Percentiles rank a stretch among this genome's conserved stretches.
Evolutionary conservation across 2,888 invertebrate species (phyloP).

Genomic region (Subacronicta megacephala): DNA sequence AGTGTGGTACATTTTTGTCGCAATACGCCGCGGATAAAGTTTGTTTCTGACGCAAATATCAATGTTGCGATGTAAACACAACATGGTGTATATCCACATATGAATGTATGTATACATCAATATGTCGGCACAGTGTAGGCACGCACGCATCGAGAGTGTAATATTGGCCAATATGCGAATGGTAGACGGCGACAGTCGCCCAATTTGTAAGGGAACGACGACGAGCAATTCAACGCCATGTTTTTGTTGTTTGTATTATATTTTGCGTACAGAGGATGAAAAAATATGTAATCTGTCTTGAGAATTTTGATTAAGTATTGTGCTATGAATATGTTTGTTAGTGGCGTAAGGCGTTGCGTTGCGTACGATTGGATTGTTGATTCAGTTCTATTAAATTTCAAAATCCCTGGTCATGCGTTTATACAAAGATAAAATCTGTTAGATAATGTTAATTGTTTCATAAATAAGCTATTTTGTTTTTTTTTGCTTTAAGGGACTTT

Average conservation of each 20-base stretch:
- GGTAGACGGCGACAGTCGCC: slow-evolving; percentile 71
- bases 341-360: slow-evolving; percentile 11
- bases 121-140: slow-evolving; percentile 56
- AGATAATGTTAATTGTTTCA: too few species aligned
- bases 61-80: slow-evolving; percentile 54
- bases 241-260: slow-evolving; percentile 60
- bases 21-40: slow-evolving; percentile 57
- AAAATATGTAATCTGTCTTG: slow-evolving; percentile 51
- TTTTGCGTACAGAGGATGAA: slow-evolving; percentile 45
- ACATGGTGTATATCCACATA: slow-evolving; percentile 45
- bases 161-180: slow-evolving; percentile 76
- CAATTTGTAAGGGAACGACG: slow-evolving; percentile 75
- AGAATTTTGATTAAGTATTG: slow-evolving; percentile 52
- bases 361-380: slow-evolving; percentile 32
- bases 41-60: slow-evolving; percentile 58
- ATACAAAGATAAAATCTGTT: background rate
- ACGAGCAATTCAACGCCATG: slow-evolving; percentile 59
- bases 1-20: slow-evolving; percentile 59
- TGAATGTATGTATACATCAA: slow-evolving; percentile 46
- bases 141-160: slow-evolving; percentile 64
- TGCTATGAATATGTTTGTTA: slow-evolving; percentile 37
- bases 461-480: too few species aligned
- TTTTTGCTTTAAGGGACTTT: too few species aligned
- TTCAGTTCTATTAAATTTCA: slow-evolving; percentile 19
- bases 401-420: background rate